These are phyloP conservation scores for Turnix velox DNA, from an alignment of 2,113 vertebrate genomes.

Conservation along the genomic window DNA sequence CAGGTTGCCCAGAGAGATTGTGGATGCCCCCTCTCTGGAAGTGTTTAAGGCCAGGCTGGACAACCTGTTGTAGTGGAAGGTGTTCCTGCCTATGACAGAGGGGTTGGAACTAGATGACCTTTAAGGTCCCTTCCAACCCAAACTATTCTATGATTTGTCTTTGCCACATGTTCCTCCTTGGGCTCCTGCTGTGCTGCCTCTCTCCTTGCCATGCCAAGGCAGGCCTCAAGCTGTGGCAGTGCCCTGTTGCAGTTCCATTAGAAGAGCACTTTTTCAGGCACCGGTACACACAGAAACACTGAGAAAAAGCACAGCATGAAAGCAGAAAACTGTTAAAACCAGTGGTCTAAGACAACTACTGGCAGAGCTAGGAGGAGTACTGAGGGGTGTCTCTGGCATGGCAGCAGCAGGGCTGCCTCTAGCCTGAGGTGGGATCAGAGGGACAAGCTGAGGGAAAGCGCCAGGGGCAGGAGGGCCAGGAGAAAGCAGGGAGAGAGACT, in stretches of 20 bases:
- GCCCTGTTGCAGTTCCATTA: not conserved
- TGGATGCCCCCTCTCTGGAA: too few species aligned
- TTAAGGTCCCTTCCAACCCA: too few species aligned
- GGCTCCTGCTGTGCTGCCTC: not conserved
- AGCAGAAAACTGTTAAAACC: too few species aligned
- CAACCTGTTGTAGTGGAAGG: too few species aligned
- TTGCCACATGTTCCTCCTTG: not conserved
- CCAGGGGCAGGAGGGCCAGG: rapidly evolving
- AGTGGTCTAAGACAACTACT: rapidly evolving
- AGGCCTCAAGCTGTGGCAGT: not conserved
- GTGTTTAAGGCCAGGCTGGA: too few species aligned
- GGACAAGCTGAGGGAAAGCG: not conserved
- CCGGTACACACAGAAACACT: not conserved
- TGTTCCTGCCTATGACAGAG: too few species aligned
- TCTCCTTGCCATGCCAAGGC: not conserved
- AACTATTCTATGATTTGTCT: not conserved
- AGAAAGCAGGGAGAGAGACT: not conserved
- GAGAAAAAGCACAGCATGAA: not conserved
- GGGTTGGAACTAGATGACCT: too few species aligned
- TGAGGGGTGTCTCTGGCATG: not conserved
- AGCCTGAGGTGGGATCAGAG: rapidly evolving
- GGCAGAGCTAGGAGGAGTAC: not conserved
- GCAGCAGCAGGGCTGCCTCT: rapidly evolving
- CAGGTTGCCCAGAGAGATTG: too few species aligned
- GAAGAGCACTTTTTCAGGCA: too few species aligned